Evolutionary conservation across 2,113 vertebrate species (phyloP).

Genomic region (Pyrgilauda ruficollis): DNA sequence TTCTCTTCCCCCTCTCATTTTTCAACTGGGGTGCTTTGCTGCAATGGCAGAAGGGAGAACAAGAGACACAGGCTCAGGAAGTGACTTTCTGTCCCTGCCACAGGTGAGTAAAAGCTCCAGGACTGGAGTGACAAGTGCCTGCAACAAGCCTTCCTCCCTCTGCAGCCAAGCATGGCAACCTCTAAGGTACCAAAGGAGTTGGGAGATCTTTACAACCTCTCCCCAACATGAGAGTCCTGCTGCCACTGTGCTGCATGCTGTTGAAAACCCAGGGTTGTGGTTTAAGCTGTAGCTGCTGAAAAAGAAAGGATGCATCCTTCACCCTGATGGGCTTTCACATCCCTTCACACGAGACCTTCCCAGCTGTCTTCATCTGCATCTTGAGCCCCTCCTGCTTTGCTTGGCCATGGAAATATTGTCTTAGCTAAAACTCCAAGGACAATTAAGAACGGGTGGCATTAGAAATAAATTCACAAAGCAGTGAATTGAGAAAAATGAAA

Average conservation of each 20-base stretch:
- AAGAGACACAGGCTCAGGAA: accelerated
- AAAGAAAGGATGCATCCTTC: not conserved
- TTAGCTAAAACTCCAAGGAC: not conserved
- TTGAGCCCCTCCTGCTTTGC: not conserved
- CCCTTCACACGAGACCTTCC: not conserved
- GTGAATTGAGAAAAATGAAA: not conserved
- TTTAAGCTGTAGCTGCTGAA: not conserved
- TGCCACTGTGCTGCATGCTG: not conserved
- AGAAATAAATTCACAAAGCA: not conserved
- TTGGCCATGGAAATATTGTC: not conserved
- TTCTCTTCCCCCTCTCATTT: not conserved
- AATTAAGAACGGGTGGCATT: not conserved
- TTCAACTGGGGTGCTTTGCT: not conserved
- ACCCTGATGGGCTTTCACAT: not conserved
- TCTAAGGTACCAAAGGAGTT: not conserved
- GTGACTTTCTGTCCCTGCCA: not conserved
- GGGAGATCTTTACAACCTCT: not conserved
- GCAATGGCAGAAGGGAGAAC: not conserved
- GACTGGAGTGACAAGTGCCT: accelerated
- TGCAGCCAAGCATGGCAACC: not conserved
- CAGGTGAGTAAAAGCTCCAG: not conserved
- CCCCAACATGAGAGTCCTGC: not conserved
- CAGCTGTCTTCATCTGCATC: not conserved
- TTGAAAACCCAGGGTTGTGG: not conserved
- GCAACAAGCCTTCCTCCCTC: accelerated